These are phyloP conservation scores for Spongilla lacustris DNA, from an alignment of 37 sponge, comb jelly and placozoan species.

Conservation along the genomic window DNA sequence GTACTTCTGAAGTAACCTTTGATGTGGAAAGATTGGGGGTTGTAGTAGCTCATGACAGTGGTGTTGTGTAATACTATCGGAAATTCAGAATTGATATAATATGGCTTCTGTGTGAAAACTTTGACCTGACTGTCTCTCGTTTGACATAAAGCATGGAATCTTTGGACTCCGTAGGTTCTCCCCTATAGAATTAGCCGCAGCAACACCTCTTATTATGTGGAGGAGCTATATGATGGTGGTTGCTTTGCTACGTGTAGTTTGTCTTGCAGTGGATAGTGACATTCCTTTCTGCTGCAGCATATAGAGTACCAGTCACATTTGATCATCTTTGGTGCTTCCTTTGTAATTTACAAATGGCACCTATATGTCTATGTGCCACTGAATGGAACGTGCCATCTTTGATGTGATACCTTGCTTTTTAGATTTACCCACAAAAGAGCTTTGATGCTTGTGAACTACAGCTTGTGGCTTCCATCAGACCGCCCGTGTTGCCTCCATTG, in stretches of 20 bases:
- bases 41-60: too few species aligned
- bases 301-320: neutral
- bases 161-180: neutral
- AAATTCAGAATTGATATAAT: neutral
- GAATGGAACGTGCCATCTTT: neutral
- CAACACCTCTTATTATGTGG: too few species aligned
- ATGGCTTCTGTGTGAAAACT: neutral
- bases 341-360: neutral
- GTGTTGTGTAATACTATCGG: neutral
- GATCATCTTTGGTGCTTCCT: neutral
- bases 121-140: neutral
- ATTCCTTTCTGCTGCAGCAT: too few species aligned
- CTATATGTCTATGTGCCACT: neutral
- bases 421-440: conserved; percentile 6
- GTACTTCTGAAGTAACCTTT: too few species aligned
- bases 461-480: neutral
- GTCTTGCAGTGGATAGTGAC: too few species aligned
- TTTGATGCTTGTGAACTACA: neutral
- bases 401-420: neutral
- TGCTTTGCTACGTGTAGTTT: too few species aligned
- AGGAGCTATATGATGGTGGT: too few species aligned
- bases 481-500: conserved; percentile 18
- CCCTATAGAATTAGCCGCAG: neutral
- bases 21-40: too few species aligned
- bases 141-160: neutral